Evolutionary conservation across 2,888 invertebrate species (phyloP).

Genomic region (Synanthedon formicaeformis): DNA sequence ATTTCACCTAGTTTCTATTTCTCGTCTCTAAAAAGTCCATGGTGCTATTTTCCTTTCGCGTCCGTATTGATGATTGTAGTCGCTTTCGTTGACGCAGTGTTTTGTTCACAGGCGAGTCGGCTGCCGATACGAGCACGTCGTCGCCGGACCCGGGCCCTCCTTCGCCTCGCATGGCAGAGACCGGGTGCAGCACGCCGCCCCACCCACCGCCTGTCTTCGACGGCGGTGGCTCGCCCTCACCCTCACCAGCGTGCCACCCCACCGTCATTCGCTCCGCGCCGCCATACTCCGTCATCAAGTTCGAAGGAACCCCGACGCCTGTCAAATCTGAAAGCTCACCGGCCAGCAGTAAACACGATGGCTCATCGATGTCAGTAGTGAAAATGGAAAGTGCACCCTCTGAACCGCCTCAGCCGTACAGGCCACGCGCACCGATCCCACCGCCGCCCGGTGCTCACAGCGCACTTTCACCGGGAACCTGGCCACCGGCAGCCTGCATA

Average conservation of each 20-base stretch:
- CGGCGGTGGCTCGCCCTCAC: slow-evolving; percentile 58
- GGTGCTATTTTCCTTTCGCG: slow-evolving; percentile 46
- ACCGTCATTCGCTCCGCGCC: slow-evolving; percentile 71
- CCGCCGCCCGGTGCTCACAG: slow-evolving; percentile 55
- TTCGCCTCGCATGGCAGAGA: slow-evolving; percentile 83
- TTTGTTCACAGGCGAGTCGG: slow-evolving; percentile 82
- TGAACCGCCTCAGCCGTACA: slow-evolving; percentile 43
- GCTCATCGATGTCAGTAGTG: slow-evolving; percentile 52
- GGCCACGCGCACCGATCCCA: slow-evolving; percentile 50
- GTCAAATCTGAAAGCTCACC: slow-evolving; percentile 42
- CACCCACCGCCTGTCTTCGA: slow-evolving; percentile 68
- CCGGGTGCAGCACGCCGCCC: slow-evolving; percentile 74
- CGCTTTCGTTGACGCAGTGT: slow-evolving; percentile 35
- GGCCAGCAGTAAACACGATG: slow-evolving; percentile 38
- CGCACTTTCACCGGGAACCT: slow-evolving; percentile 49
- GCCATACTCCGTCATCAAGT: slow-evolving; percentile 71
- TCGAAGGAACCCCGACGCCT: slow-evolving; percentile 57
- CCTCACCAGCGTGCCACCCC: slow-evolving; percentile 53
- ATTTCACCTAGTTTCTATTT: slow-evolving; percentile 70
- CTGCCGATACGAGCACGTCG: slow-evolving; percentile 93
- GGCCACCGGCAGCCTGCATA: slow-evolving; percentile 75
- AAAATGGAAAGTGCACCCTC: slow-evolving; percentile 46
- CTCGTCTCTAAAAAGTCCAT: slow-evolving; percentile 51
- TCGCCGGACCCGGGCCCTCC: slow-evolving; percentile 90
- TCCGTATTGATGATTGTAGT: slow-evolving; percentile 19